phyloP scores from a whole-genome alignment of 92 coral and sea anemone genomes.

The Zoanthus sansibaricus region DNA sequence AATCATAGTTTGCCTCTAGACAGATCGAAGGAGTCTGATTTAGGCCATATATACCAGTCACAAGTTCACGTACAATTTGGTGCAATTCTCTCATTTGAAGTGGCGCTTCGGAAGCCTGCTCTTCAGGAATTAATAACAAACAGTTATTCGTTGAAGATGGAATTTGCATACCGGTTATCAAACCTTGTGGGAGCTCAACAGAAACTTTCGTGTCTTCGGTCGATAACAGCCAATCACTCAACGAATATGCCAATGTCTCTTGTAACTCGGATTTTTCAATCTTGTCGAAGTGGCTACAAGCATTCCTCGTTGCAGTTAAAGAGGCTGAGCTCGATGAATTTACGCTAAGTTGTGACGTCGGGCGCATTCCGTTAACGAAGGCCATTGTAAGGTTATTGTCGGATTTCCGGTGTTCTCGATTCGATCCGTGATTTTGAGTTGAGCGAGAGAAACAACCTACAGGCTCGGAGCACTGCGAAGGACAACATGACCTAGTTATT shows the following conservation, averaged over 20 bases:
- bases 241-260: slow-evolving; percentile 88
- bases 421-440: not conserved
- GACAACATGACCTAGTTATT: no score
- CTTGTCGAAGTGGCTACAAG: slow-evolving; percentile 98
- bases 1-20: slow-evolving; percentile 89
- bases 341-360: not conserved
- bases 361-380: slow-evolving; percentile 18
- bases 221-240: slow-evolving; percentile 92
- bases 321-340: slow-evolving; percentile 52
- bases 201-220: slow-evolving; percentile 92
- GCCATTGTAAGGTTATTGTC: slow-evolving; percentile 14
- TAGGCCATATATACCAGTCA: slow-evolving; percentile 84
- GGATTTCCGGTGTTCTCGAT: not conserved
- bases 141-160: slow-evolving; percentile 82
- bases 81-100: slow-evolving; percentile 96
- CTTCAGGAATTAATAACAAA: slow-evolving; percentile 88
- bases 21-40: slow-evolving; percentile 95
- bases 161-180: slow-evolving; percentile 90
- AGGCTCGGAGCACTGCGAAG: no score
- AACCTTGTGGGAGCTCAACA: slow-evolving; percentile 90
- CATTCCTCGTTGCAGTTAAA: slow-evolving; percentile 87
- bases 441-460: no score
- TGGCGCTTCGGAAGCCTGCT: slow-evolving; percentile 75
- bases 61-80: slow-evolving; percentile 93
- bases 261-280: slow-evolving; percentile 97